A percentile compares a stretch with the other conserved stretches of the same genome.
These are phyloP conservation scores for Rhinogobius similis DNA, from an alignment of 2,113 vertebrate genomes.

Conservation along the genomic window DNA sequence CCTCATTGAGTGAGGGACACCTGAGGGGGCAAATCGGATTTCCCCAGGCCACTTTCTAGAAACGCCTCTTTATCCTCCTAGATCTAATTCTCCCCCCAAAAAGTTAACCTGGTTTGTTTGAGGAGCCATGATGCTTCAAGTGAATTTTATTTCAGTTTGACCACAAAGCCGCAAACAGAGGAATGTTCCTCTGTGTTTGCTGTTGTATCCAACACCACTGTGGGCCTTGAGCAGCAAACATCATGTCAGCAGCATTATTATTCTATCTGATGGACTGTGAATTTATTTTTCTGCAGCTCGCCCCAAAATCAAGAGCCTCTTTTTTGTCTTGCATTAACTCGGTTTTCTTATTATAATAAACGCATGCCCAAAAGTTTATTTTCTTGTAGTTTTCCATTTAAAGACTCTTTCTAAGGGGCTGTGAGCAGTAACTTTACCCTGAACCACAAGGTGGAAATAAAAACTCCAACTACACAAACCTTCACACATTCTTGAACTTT, in stretches of 20 bases:
- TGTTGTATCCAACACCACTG: slow-evolving; percentile 32
- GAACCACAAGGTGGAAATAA: slow-evolving; percentile 48
- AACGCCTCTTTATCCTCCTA: background rate
- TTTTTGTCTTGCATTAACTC: slow-evolving; percentile 37
- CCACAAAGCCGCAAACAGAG: slow-evolving; percentile 14
- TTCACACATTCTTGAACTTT: slow-evolving; percentile 34
- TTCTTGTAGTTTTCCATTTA: slow-evolving; percentile 45
- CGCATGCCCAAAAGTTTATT: slow-evolving; percentile 39
- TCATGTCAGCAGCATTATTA: slow-evolving; percentile 33
- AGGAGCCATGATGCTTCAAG: background rate
- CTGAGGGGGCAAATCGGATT: too few relatives aligned
- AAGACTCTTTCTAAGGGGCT: slow-evolving; percentile 22
- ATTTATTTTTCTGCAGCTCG: slow-evolving; percentile 37
- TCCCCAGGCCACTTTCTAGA: too few relatives aligned
- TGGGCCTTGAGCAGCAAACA: slow-evolving; percentile 27
- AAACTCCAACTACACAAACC: slow-evolving; percentile 39
- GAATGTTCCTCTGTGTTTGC: slow-evolving; percentile 42
- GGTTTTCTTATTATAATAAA: slow-evolving; percentile 56
- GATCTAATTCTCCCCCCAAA: background rate
- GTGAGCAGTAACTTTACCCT: slow-evolving; percentile 31
- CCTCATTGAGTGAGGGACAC: too few relatives aligned
- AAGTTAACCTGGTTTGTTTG: background rate
- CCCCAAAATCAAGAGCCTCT: slow-evolving; percentile 29
- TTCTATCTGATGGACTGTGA: slow-evolving; percentile 33
- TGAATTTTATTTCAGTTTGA: background rate